phyloP scores from a whole-genome alignment of 2,797 vertebrate species.

The Danio aesculapii region DNA sequence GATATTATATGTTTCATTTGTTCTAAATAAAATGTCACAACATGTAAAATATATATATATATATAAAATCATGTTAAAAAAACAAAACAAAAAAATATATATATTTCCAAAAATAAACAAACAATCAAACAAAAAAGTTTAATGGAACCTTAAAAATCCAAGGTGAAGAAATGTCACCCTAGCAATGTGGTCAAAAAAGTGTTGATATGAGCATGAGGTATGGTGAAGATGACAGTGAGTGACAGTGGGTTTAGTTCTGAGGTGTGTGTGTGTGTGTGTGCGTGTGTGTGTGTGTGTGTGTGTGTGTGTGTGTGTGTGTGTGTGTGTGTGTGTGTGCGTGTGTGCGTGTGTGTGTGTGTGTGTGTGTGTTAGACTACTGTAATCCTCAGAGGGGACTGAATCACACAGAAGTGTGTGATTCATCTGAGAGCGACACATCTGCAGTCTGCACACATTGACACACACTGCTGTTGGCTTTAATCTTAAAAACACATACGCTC shows the following conservation, averaged over 20 bases:
- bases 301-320: slow-evolving; percentile 1
- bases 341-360: slow-evolving; percentile 8
- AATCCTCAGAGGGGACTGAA: slow-evolving; percentile 26
- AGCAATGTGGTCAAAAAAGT: neutral
- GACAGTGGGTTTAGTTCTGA: slow-evolving; percentile 12
- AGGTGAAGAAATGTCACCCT: neutral
- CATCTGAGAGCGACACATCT: slow-evolving; percentile 31
- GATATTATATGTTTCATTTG: too few relatives aligned
- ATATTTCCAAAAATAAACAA: neutral
- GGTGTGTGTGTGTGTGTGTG: slow-evolving; percentile 3
- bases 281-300: slow-evolving; percentile 11
- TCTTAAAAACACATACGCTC: neutral
- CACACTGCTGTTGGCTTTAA: slow-evolving; percentile 33
- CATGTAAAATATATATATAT: too few relatives aligned
- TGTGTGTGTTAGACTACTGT: slow-evolving; percentile 15
- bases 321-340: slow-evolving; percentile 1
- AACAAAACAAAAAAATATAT: too few relatives aligned
- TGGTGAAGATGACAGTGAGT: neutral
- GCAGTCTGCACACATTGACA: slow-evolving; percentile 17
- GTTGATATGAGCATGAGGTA: neutral
- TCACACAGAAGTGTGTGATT: slow-evolving; percentile 20
- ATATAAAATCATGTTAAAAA: too few relatives aligned
- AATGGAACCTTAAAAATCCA: too few relatives aligned
- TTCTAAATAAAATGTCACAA: too few relatives aligned
- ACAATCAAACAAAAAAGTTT: neutral